These are phyloP conservation scores for Henricia sp. DNA, from an alignment of 53 echinoderm and acorn worm species.

Conservation along the genomic window DNA sequence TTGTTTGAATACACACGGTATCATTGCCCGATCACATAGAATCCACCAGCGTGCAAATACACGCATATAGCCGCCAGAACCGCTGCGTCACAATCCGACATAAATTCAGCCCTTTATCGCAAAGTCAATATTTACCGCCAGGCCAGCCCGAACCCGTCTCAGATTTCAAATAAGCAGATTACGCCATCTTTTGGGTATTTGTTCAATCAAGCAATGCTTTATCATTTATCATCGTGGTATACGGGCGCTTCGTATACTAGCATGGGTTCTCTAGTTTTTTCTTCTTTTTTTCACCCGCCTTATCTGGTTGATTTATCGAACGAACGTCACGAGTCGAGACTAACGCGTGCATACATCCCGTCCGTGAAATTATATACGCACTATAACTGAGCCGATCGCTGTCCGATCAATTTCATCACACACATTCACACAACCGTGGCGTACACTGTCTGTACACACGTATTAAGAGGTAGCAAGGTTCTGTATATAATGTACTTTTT, in stretches of 20 bases:
- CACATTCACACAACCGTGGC: too few relatives aligned
- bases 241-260: not conserved
- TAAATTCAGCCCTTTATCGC: constrained; percentile 55
- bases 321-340: constrained; percentile 26
- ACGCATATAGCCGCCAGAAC: too few relatives aligned
- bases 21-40: too few relatives aligned
- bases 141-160: constrained; percentile 48
- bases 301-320: constrained; percentile 39
- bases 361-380: not conserved
- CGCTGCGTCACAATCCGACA: constrained; percentile 30
- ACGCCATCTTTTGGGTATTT: constrained; percentile 62
- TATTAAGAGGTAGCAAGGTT: too few relatives aligned
- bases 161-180: constrained; percentile 67
- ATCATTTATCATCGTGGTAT: constrained; percentile 51
- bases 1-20: too few relatives aligned
- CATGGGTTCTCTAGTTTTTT: not conserved
- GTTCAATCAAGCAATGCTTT: constrained; percentile 57
- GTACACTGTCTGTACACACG: not conserved
- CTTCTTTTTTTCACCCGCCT: too few relatives aligned
- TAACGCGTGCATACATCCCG: not conserved
- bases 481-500: too few relatives aligned
- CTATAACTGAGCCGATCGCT: not conserved
- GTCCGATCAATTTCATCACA: constrained; percentile 1
- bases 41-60: too few relatives aligned
- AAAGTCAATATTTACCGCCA: constrained; percentile 59